phyloP scores from a whole-genome alignment of 2,797 vertebrate species.

The Tapera naevia region DNA sequence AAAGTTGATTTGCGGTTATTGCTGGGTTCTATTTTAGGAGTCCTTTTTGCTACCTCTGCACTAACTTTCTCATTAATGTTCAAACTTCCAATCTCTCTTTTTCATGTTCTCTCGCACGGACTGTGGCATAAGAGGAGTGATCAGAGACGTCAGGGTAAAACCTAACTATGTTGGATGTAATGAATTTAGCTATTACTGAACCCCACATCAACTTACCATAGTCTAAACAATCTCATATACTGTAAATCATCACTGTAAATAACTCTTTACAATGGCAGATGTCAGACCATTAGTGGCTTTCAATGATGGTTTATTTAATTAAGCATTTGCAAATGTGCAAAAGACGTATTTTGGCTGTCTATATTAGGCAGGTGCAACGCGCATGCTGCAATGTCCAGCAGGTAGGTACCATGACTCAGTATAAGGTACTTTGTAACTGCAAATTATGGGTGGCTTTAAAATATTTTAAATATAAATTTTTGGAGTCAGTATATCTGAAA shows the following conservation, averaged over 20 bases:
- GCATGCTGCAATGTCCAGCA: neutral
- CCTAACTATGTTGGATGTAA: neutral
- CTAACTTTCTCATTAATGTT: neutral
- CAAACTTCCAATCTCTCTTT: neutral
- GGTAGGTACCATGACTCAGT: neutral
- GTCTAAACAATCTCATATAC: neutral
- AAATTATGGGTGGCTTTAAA: neutral
- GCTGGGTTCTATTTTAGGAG: constrained; percentile 8
- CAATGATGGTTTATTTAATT: neutral
- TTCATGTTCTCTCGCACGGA: neutral
- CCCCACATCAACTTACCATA: neutral
- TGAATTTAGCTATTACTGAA: neutral
- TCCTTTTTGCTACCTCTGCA: neutral
- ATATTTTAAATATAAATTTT: neutral
- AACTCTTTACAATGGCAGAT: neutral
- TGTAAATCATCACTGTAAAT: neutral
- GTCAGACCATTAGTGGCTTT: neutral
- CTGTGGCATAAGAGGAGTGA: neutral
- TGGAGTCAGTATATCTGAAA: neutral
- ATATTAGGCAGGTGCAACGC: neutral
- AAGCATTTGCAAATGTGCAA: neutral
- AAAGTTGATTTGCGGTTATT: constrained; percentile 31
- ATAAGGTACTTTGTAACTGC: neutral
- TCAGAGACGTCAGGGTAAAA: neutral
- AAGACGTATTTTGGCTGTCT: neutral